Conservation (phyloP, 2,113 vertebrate genomes). For the Silurus asotus region DNA sequence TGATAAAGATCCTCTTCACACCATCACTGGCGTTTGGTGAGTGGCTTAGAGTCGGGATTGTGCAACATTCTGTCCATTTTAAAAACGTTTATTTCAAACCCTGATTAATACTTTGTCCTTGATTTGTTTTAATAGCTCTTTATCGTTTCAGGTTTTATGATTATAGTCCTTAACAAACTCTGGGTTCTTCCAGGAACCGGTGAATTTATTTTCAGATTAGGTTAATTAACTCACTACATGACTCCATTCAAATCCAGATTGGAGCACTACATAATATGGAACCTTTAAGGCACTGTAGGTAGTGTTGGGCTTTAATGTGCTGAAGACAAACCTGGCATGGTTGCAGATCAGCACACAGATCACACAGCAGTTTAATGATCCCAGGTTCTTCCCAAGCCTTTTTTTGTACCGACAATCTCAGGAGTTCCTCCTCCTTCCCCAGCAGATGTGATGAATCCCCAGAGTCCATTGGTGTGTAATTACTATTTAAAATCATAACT, state of each 20-base stretch:
- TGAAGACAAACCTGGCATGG: neutral
- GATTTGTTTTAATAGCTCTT: neutral
- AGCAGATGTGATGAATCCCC: neutral
- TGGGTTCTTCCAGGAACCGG: neutral
- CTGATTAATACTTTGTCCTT: neutral
- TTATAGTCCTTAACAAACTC: neutral
- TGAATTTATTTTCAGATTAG: neutral
- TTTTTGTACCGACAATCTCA: constrained; percentile 3
- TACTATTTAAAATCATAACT: neutral
- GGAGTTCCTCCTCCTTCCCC: neutral
- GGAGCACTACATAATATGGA: neutral
- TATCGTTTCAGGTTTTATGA: neutral
- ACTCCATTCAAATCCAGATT: neutral
- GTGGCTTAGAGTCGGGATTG: neutral
- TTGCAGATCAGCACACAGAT: neutral
- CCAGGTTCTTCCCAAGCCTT: neutral
- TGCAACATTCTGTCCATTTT: neutral
- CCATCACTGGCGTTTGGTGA: neutral
- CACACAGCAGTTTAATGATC: neutral
- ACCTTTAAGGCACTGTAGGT: neutral
- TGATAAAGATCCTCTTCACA: neutral
- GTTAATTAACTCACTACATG: neutral
- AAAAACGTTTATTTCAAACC: neutral
- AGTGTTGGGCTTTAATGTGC: neutral
- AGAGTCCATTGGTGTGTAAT: neutral